phyloP scores from a whole-genome alignment of 35 echinoderm and acorn worm genomes.

The Apostichopus parvimensis region DNA sequence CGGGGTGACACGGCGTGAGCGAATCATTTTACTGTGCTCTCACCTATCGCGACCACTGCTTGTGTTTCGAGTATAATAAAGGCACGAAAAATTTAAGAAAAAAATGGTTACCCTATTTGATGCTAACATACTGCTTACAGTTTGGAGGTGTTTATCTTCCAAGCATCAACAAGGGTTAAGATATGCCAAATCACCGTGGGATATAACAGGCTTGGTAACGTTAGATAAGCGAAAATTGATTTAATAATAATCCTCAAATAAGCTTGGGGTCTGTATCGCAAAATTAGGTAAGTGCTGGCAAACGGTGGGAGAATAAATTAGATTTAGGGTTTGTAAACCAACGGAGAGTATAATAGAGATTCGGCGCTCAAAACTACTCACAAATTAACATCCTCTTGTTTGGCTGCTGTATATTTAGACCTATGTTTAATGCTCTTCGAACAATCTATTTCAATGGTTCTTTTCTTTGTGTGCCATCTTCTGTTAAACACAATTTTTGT shows the following conservation, averaged over 20 bases:
- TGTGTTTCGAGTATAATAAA: background rate
- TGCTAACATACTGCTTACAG: background rate
- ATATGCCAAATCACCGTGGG: slow-evolving; percentile 28
- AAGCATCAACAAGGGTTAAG: background rate
- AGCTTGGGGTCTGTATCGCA: slow-evolving; percentile 35
- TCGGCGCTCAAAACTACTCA: too few relatives aligned
- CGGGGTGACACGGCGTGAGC: slow-evolving; percentile 16
- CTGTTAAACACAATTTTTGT: too few relatives aligned
- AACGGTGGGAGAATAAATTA: slow-evolving; percentile 36
- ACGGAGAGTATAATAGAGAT: slow-evolving; percentile 16
- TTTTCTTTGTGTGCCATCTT: too few relatives aligned
- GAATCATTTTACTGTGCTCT: slow-evolving; percentile 10
- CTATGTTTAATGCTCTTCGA: too few relatives aligned
- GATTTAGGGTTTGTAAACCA: slow-evolving; percentile 36
- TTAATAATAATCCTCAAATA: slow-evolving; percentile 35
- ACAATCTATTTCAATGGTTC: too few relatives aligned
- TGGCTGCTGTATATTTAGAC: too few relatives aligned
- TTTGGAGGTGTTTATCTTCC: background rate
- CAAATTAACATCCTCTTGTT: too few relatives aligned
- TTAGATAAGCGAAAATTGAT: slow-evolving; percentile 44
- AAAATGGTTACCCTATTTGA: too few relatives aligned
- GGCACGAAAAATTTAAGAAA: too few relatives aligned
- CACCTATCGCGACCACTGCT: slow-evolving; percentile 8
- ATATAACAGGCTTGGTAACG: slow-evolving; percentile 33
- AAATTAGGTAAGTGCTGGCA: slow-evolving; percentile 60